These are phyloP conservation scores for Diplodus sargus DNA, from an alignment of 2,797 vertebrate species.

Conservation along the genomic window DNA sequence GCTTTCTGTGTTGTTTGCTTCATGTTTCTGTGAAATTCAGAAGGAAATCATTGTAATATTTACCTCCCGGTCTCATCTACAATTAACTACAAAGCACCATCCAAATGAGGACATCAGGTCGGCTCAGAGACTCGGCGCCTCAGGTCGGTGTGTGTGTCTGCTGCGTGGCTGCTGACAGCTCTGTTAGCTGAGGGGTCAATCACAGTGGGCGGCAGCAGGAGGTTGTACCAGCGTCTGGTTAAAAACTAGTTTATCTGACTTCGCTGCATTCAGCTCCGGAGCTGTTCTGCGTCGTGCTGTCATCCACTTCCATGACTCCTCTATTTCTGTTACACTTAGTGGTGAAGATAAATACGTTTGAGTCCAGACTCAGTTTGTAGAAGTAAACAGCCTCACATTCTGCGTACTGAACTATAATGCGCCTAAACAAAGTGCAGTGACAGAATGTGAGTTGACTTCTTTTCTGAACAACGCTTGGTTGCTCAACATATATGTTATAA, in stretches of 20 bases:
- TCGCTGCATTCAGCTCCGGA: not conserved
- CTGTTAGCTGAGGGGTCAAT: not conserved
- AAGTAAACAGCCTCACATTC: not conserved
- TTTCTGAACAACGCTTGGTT: not conserved
- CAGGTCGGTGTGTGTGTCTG: not conserved
- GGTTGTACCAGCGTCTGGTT: not conserved
- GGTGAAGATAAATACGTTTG: not conserved
- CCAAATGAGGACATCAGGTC: conserved; percentile 3
- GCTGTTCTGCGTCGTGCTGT: not conserved
- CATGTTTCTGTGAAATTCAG: conserved; percentile 2
- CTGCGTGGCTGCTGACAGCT: conserved; percentile 3
- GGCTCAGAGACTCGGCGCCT: not conserved
- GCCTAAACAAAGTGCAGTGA: not conserved
- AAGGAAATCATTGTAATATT: not conserved
- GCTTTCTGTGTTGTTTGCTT: not conserved
- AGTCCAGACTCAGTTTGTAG: not conserved
- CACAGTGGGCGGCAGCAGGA: not conserved
- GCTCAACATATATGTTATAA: not conserved
- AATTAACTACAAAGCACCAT: not conserved
- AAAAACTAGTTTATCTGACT: not conserved
- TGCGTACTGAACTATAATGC: not conserved
- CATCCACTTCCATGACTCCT: not conserved
- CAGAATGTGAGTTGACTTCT: not conserved
- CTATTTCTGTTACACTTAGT: not conserved
- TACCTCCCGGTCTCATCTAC: not conserved